Base-by-base conservation (phyloP, 2,797 vertebrate species). In the Syngnathus acus region DNA sequence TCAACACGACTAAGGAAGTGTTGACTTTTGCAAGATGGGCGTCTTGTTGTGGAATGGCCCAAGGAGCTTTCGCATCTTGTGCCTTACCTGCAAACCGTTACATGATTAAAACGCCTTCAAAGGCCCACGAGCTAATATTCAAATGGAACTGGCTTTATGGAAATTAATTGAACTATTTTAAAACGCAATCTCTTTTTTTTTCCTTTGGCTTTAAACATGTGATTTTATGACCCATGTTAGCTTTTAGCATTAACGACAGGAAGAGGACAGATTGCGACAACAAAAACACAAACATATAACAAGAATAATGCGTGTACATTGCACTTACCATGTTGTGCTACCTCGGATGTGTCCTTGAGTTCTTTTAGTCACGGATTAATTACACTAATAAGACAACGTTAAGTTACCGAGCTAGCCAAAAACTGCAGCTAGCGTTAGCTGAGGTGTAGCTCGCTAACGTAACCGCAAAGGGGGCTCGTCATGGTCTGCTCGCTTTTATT, bases 251-350 rank as follows among this genome's bases (percentile, higher is more conserved):
- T 54, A 9, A 43, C 53, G 3, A 47, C 50, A 68, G 19, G 42
- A 63, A 68, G 40, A 66, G n/a, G 65, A 47, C 11, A 4, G n/a
- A 13, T 42, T 43, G n/a, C 38, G 19, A 48, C 1, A 47, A 48
- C 1, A 9, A 43, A 43, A 9, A 43, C 6, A 14, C 14, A 47
- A 47, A 17, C 1, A 17, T 5, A 47, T 47, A 17, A 64, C 32
- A 32, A 32, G 32, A 32, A 32, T 32, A 21, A 9, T 17, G 7
- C 6, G 9, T 0, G 37, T 40, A 26, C 17, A 51, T 32, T 9
- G 47, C 58, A 86, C 90, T 89, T 66, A 93, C 92, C 92, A 92
- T 93, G 78, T 77, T 86, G 70, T 66, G 38, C 37, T 54, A 77
- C 71, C 75, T 73, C 66, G n/a, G 78, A 23, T 39, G 74, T 16